Evolutionary conservation across 1,140 invertebrate genomes (phyloP), one percentile per base, ranked within the genome.

Genomic region (Nasonia giraulti): DNA sequence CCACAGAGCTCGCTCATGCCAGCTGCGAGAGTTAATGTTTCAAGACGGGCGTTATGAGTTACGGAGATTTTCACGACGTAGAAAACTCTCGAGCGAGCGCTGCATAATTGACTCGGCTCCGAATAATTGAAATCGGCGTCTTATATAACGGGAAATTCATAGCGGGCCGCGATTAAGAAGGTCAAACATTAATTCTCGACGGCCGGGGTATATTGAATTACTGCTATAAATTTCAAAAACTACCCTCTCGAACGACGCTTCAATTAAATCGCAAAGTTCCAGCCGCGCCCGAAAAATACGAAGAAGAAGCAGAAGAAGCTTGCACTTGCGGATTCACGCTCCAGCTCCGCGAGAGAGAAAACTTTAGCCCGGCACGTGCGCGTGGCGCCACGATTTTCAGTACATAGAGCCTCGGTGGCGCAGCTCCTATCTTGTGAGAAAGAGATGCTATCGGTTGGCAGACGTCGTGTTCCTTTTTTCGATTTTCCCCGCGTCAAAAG

Each of bases 401-500:
- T 27, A 27, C 27, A 27, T 27, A 50, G 1, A 68, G 1, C 20
- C 66, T n/a, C 66, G n/a, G 27, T 27, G 27, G 27, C 66, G 1
- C 62, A n/a, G 14, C 62, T 68, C 14, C 62, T 23, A 14, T 20
- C 14, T 1, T 68, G 66, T 68, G 23, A 23, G 47, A 50, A 55
- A 55, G 1, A 20, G 55, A 62, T n/a, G 55, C 55, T 62, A 62
- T 62, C 47, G 2, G 8, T 50, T 50, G 40, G 11, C 47, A 17
- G 20, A n/a, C n/a, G 66, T 27, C 23, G 20, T 68, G 74, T 6
- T 8, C 20, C 23, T 27, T 55, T 23, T 55, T 27, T 77, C 75
- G 44, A 77, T 77, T 77, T 77, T 55, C n/a, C 75, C 6, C 75
- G 47, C 75, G 44, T 50, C n/a, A 17, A 77, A 23, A 55, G 2